Evolutionary conservation across 2,113 vertebrate species (phyloP), one percentile per base, ranked within the genome.

Genomic region (Antechinus stuartii): DNA sequence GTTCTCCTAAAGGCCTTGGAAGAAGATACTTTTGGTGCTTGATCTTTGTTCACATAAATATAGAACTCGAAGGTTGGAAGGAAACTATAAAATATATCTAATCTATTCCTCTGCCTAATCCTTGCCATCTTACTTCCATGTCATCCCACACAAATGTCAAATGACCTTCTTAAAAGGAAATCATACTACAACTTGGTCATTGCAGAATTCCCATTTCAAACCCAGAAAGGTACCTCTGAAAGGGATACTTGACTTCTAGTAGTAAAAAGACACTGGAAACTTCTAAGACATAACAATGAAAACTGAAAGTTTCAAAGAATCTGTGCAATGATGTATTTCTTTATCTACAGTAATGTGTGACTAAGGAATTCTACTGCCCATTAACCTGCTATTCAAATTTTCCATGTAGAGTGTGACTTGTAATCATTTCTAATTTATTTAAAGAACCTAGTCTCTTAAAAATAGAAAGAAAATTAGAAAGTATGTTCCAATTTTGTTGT

Each of bases 381-480:
- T 92, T 49, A 30, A 12, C 68, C 8, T 68, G 35, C 2, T 12
- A 89, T 0, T 52, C 53, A 94, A 91, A 50, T 91, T 3, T 91
- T 52, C 22, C 27, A 27, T 94, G 94, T 30, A 84, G 76, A 35
- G 53, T 24, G 0, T 30, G 68, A 6, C 14, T 84, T 42, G 2
- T 76, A 25, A 56, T 46, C 92, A 84, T 42, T n/a, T 95, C 9
- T 53, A 35, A 3, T 0, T 10, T 90, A 56, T 57, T 96, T 97
- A 25, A 49, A 90, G 89, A 68, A 94, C 46, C 0, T 11, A 93
- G 30, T 93, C 89, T 26, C 94, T 95, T 96, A 94, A 92, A 95
- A 94, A 57, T 53, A 49, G 24, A 42, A 27, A 94, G 46, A 94
- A 92, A 95, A 94, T 55, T 53, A 49, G 24, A 42, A 27, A 94